Percentiles rank a stretch among this genome's conserved stretches.
Evolutionary conservation across 2,888 invertebrate genomes (phyloP).

Genomic region (Theodoxus fluviatilis): DNA sequence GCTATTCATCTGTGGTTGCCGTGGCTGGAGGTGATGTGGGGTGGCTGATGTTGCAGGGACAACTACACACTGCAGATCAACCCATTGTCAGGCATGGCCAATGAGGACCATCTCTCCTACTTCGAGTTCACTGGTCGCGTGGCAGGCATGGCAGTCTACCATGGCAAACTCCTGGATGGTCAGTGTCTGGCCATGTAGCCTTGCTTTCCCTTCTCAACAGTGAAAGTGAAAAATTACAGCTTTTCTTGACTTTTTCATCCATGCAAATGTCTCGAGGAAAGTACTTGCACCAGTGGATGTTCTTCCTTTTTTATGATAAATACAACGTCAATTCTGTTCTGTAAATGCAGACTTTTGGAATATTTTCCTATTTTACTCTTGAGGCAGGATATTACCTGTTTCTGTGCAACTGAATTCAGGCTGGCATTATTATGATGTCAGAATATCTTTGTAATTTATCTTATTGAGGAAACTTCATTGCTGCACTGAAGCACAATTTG

Average conservation of each 20-base stretch:
- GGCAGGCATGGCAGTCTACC: slow-evolving; percentile 99
- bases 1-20: too few species aligned
- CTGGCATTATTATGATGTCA: too few species aligned
- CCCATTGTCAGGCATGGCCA: slow-evolving; percentile 95
- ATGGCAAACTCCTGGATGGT: slow-evolving; percentile 97
- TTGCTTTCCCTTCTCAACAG: too few species aligned
- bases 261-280: too few species aligned
- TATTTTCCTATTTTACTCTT: neutral
- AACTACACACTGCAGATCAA: slow-evolving; percentile 99
- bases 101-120: slow-evolving; percentile 96
- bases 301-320: neutral
- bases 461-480: too few species aligned
- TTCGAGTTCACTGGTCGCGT: slow-evolving; percentile 98
- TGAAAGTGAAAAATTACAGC: too few species aligned
- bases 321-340: neutral
- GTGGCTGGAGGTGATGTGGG: neutral
- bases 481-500: too few species aligned
- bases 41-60: slow-evolving; percentile 76
- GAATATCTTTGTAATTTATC: too few species aligned
- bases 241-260: too few species aligned
- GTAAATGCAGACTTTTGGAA: neutral
- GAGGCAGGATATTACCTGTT: neutral
- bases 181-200: too few species aligned
- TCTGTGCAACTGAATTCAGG: too few species aligned
- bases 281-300: too few species aligned